phyloP scores from a whole-genome alignment of 1,140 invertebrate genomes.

The Drosophila nigrodunni region DNA sequence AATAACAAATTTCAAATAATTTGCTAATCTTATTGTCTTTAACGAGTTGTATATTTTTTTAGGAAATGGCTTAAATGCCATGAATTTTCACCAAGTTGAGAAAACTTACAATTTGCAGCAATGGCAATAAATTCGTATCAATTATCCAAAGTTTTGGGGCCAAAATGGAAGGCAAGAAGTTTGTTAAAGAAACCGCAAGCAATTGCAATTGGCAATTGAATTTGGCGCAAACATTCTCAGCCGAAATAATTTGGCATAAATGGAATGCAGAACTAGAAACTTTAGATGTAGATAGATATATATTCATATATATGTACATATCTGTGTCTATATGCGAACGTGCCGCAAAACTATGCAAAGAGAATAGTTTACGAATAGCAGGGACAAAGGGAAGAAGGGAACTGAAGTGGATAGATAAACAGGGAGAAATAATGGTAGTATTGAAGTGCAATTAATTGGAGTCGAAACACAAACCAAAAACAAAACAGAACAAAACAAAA shows the following conservation, averaged over 20 bases:
- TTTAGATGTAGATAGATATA: slow-evolving; percentile 56
- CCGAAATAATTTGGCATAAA: slow-evolving; percentile 71
- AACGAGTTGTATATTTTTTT: background rate
- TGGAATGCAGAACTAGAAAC: slow-evolving; percentile 61
- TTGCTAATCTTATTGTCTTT: background rate
- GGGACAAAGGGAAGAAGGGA: background rate
- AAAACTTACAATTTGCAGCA: slow-evolving; percentile 7
- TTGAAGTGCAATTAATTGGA: slow-evolving; percentile 79
- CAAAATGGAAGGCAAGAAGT: background rate
- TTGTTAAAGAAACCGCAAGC: slow-evolving; percentile 55
- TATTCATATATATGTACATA: slow-evolving; percentile 61
- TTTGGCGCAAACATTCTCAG: slow-evolving; percentile 57
- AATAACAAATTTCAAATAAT: background rate
- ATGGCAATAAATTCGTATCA: slow-evolving; percentile 29
- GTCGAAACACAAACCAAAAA: slow-evolving; percentile 37
- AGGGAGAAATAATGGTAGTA: slow-evolving; percentile 62
- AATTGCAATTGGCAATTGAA: slow-evolving; percentile 52
- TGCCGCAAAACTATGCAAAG: slow-evolving; percentile 59
- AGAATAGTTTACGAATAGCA: slow-evolving; percentile 60
- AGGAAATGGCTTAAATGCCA: slow-evolving; percentile 7
- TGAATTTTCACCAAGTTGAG: slow-evolving; percentile 18
- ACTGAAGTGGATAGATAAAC: background rate
- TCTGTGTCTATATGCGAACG: slow-evolving; percentile 34
- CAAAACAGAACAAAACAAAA: slow-evolving; percentile 30
- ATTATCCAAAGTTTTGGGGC: slow-evolving; percentile 16